A percentile compares a stretch with the other conserved stretches of the same genome.
Evolutionary conservation across 2,113 vertebrate genomes (phyloP).

Genomic region (Shinisaurus crocodilurus): DNA sequence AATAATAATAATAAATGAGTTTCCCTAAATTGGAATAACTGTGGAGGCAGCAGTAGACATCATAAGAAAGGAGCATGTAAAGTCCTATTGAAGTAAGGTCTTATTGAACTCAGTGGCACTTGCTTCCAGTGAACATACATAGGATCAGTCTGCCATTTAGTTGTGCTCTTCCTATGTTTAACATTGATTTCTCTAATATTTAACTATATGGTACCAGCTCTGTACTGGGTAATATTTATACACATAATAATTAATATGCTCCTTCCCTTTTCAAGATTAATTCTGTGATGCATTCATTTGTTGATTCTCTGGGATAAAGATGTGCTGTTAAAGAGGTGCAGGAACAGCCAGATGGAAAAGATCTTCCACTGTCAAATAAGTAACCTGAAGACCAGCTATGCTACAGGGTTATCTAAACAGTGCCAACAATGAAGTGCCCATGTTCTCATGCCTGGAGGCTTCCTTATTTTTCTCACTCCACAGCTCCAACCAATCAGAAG

Average conservation of each 20-base stretch:
- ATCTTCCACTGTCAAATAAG: not conserved
- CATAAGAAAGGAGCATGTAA: not conserved
- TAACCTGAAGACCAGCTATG: not conserved
- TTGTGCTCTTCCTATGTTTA: not conserved
- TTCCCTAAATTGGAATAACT: not conserved
- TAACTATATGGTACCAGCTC: not conserved
- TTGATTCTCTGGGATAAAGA: not conserved
- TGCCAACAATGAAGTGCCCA: constrained; percentile 12
- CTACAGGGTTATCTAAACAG: not conserved
- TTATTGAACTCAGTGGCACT: not conserved
- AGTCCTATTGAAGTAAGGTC: not conserved
- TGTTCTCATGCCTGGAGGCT: constrained; percentile 8
- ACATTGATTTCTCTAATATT: not conserved
- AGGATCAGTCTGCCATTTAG: not conserved
- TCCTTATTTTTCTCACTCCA: not conserved
- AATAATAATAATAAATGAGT: too few species aligned
- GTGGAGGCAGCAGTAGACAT: not conserved
- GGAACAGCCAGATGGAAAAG: not conserved
- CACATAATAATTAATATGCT: not conserved
- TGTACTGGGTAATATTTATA: not conserved
- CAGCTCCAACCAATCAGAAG: too few species aligned
- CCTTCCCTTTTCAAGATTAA: not conserved
- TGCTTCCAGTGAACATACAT: not conserved
- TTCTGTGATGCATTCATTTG: not conserved
- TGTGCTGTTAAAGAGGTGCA: not conserved